Percentiles rank a stretch among this genome's conserved stretches.
Evolutionary conservation across 64 coral and sea anemone species (phyloP).

Genomic region (Dendrophyllia cribrosa): DNA sequence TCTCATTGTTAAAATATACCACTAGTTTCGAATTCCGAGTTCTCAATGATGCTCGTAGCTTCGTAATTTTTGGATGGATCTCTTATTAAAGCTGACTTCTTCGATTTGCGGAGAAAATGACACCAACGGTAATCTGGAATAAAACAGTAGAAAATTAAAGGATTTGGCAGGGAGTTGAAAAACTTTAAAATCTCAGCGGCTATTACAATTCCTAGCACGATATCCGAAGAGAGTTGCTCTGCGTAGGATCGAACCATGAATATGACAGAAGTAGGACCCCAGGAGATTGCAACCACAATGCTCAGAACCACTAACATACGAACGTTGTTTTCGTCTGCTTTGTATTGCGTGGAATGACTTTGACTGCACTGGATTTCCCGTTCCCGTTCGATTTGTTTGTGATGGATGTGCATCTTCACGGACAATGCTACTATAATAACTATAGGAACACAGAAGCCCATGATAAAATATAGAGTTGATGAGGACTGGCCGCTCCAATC

Average conservation of each 20-base stretch:
- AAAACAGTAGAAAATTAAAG: constrained; percentile 22
- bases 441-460: not conserved
- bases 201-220: not conserved
- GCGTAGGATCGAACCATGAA: constrained; percentile 20
- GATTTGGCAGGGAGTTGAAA: constrained; percentile 33
- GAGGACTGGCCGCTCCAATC: not conserved
- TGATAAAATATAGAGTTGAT: not conserved
- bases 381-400: not conserved
- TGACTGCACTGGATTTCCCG: not conserved
- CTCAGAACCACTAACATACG: constrained; percentile 9
- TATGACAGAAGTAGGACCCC: not conserved
- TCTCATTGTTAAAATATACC: too few species aligned
- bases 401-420: not conserved
- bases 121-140: not conserved
- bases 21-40: too few species aligned
- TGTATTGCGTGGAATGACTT: not conserved
- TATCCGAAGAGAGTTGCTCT: not conserved
- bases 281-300: not conserved
- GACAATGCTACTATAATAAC: not conserved
- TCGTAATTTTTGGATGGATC: not conserved
- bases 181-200: not conserved
- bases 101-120: not conserved
- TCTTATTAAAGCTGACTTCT: not conserved
- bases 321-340: not conserved
- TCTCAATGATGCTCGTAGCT: not conserved